These are phyloP conservation scores for Synanthedon formicaeformis DNA, from an alignment of 2,888 invertebrate genomes.

Conservation along the genomic window DNA sequence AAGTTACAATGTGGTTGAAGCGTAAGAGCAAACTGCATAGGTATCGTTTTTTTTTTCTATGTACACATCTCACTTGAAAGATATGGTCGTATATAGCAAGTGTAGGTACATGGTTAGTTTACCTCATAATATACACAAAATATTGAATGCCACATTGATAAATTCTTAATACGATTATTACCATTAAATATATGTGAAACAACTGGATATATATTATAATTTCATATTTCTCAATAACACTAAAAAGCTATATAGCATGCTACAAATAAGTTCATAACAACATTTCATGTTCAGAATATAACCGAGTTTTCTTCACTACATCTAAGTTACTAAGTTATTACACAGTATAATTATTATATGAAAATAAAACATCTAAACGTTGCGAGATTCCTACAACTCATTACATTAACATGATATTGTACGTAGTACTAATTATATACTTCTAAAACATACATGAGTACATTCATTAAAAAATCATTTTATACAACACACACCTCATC, in stretches of 20 bases:
- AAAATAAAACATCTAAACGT: background rate
- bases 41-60: conserved; percentile 27
- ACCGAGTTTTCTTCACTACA: conserved; percentile 12
- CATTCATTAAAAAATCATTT: background rate
- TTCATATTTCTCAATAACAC: conserved; percentile 36
- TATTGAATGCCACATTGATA: conserved; percentile 31
- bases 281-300: conserved; percentile 42
- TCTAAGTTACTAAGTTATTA: no score
- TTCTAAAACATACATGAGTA: conserved; percentile 4
- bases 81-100: conserved; percentile 12
- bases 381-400: conserved; percentile 4
- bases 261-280: conserved; percentile 46
- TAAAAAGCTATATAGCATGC: conserved; percentile 48
- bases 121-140: conserved; percentile 56
- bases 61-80: conserved; percentile 17
- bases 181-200: conserved; percentile 26
- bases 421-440: conserved; percentile 3
- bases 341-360: no score
- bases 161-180: conserved; percentile 38
- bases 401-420: conserved; percentile 17
- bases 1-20: conserved; percentile 58
- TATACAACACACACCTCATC: no score
- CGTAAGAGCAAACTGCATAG: conserved; percentile 44
- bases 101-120: conserved; percentile 39
- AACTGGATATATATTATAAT: conserved; percentile 30